A percentile compares a stretch with the other conserved stretches of the same genome.
Conservation (phyloP, 92 coral and sea anemone species). For the Epizoanthus rinbou region DNA sequence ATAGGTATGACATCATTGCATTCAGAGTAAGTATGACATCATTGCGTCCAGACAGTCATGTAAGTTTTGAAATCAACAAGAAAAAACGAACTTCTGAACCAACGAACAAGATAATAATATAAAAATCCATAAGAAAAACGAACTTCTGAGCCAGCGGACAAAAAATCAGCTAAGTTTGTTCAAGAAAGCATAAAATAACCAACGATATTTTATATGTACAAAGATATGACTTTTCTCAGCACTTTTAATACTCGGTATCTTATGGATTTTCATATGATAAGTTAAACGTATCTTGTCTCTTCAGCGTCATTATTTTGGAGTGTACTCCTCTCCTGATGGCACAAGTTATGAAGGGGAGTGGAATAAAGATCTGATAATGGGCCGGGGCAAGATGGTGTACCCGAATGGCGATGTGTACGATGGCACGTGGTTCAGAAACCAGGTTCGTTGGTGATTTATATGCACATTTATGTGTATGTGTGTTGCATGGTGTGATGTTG, state of each 20-base stretch:
- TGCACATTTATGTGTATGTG: background rate
- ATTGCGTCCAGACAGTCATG: too few species aligned
- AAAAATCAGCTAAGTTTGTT: too few species aligned
- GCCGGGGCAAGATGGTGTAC: constrained; percentile 86
- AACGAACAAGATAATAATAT: too few species aligned
- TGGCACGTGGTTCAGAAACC: constrained; percentile 89
- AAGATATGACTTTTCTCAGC: background rate
- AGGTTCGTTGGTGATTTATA: constrained; percentile 49
- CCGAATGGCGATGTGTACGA: constrained; percentile 81
- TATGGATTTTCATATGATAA: background rate
- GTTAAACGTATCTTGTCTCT: constrained; percentile 1
- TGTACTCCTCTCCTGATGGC: constrained; percentile 73
- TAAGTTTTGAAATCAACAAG: too few species aligned
- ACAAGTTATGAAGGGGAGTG: constrained; percentile 85
- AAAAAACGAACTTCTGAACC: too few species aligned
- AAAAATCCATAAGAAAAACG: too few species aligned
- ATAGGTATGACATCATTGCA: too few species aligned
- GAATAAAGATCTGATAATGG: constrained; percentile 89
- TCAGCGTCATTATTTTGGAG: constrained; percentile 87
- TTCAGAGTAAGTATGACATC: too few species aligned
- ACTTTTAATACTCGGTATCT: background rate
- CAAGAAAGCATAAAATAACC: too few species aligned
- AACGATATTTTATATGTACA: too few species aligned
- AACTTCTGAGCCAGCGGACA: too few species aligned
- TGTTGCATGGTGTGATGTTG: background rate